These are phyloP conservation scores for Cataglyphis altisquamis DNA, from an alignment of 2,888 invertebrate genomes.

Conservation along the genomic window DNA sequence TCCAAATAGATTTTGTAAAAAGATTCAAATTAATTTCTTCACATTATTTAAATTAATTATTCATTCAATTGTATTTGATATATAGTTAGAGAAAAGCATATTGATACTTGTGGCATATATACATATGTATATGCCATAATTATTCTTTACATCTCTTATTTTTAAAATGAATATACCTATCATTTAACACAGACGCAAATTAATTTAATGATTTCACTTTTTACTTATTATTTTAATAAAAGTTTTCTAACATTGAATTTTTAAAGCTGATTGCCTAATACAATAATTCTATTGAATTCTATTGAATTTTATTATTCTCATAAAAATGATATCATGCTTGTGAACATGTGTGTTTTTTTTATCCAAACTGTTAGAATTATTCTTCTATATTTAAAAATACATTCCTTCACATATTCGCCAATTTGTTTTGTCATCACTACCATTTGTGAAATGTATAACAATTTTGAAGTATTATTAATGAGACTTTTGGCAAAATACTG, in stretches of 20 bases:
- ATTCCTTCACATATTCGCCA: conserved; percentile 73
- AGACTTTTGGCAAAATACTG: conserved; percentile 24
- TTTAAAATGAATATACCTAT: conserved; percentile 37
- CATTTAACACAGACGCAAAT: conserved; percentile 24
- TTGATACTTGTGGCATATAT: conserved; percentile 27
- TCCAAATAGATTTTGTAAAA: conserved; percentile 72
- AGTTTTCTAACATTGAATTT: conserved; percentile 3
- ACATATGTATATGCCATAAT: conserved; percentile 31
- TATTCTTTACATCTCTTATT: conserved; percentile 48
- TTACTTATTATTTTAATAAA: conserved; percentile 40
- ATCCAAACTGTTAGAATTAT: conserved; percentile 63
- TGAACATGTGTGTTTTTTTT: conserved; percentile 54
- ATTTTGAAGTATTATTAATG: conserved; percentile 71
- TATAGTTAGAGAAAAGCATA: conserved; percentile 72
- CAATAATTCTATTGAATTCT: conserved; percentile 38
- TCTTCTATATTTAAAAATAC: conserved; percentile 68
- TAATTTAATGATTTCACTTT: conserved; percentile 36
- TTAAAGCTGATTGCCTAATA: neutral
- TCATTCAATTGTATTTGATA: conserved; percentile 66
- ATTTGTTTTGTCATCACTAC: conserved; percentile 67
- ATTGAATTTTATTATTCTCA: conserved; percentile 28
- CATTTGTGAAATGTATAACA: conserved; percentile 71
- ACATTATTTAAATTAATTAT: conserved; percentile 45
- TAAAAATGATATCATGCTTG: conserved; percentile 71
- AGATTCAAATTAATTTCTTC: conserved; percentile 62